A percentile compares a stretch with the other conserved stretches of the same genome.
These are phyloP conservation scores for Plebejus melissa DNA, from an alignment of 2,888 invertebrate genomes.

Conservation along the genomic window DNA sequence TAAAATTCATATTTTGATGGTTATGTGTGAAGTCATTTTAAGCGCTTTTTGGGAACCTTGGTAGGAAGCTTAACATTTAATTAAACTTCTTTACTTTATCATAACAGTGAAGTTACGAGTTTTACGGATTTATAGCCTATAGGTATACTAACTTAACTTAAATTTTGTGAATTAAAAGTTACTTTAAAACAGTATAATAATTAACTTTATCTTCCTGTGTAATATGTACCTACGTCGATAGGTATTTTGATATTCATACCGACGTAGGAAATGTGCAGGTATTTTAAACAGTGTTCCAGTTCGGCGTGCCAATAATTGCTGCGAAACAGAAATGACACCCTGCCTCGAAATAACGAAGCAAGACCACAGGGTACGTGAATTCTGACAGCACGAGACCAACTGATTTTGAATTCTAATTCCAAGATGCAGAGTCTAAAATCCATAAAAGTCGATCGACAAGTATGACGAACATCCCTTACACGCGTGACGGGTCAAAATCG, in stretches of 20 bases:
- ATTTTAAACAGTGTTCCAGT: slow-evolving; percentile 50
- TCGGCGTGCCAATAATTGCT: slow-evolving; percentile 70
- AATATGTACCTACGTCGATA: background rate
- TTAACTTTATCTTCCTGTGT: background rate
- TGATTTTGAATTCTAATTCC: background rate
- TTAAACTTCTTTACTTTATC: background rate
- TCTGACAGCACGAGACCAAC: slow-evolving; percentile 17
- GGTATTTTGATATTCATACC: background rate
- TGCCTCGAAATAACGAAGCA: slow-evolving; percentile 63
- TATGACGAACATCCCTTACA: slow-evolving; percentile 63
- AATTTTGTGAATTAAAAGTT: no score
- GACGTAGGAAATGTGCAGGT: background rate
- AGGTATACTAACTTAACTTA: no score
- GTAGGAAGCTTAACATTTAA: background rate
- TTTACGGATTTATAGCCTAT: background rate
- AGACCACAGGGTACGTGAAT: slow-evolving; percentile 40
- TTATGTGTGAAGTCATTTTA: background rate
- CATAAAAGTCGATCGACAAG: slow-evolving; percentile 33
- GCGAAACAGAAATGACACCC: slow-evolving; percentile 76
- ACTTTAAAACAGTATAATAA: background rate
- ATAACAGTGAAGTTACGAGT: background rate
- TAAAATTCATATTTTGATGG: background rate
- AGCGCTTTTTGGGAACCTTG: background rate
- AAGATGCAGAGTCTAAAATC: background rate
- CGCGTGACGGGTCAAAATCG: slow-evolving; percentile 76